Evolutionary conservation across 2,113 vertebrate species (phyloP).

Genomic region (Acanthisitta chloris): DNA sequence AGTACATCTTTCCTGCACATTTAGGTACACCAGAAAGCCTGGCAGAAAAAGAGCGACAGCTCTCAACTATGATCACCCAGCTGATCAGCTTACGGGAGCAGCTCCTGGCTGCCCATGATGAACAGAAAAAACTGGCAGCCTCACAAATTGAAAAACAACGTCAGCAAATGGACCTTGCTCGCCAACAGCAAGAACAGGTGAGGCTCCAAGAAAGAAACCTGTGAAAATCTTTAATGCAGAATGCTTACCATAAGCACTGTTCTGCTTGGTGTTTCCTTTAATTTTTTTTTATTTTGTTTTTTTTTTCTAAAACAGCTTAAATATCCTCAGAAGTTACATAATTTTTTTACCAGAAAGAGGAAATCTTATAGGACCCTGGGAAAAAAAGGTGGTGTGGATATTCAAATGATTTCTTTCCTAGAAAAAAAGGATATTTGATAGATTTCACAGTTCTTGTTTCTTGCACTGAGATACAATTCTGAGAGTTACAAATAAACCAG

Average conservation of each 20-base stretch:
- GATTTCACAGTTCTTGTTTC: neutral
- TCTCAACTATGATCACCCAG: conserved; percentile 98
- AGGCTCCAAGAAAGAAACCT: conserved; percentile 53
- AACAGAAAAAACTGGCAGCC: conserved; percentile 98
- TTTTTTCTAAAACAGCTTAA: neutral
- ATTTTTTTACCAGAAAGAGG: neutral
- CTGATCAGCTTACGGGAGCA: conserved; percentile 98
- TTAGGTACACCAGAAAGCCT: conserved; percentile 97
- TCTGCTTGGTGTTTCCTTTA: neutral
- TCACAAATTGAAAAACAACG: conserved; percentile 99
- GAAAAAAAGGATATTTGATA: neutral
- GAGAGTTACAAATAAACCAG: neutral
- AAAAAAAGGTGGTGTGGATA: neutral
- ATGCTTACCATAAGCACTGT: neutral
- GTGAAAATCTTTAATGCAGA: neutral
- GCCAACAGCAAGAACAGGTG: conserved; percentile 99
- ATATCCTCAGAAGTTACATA: neutral
- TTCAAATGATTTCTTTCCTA: neutral
- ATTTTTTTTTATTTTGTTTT: neutral
- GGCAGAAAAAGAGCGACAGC: conserved; percentile 97
- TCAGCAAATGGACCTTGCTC: conserved; percentile 99
- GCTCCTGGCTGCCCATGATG: conserved; percentile 95
- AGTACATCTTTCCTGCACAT: conserved; percentile 29
- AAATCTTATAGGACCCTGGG: neutral
- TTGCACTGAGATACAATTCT: neutral